Evolutionary conservation across 2,888 invertebrate species (phyloP).

Genomic region (Cybosia mesomella): DNA sequence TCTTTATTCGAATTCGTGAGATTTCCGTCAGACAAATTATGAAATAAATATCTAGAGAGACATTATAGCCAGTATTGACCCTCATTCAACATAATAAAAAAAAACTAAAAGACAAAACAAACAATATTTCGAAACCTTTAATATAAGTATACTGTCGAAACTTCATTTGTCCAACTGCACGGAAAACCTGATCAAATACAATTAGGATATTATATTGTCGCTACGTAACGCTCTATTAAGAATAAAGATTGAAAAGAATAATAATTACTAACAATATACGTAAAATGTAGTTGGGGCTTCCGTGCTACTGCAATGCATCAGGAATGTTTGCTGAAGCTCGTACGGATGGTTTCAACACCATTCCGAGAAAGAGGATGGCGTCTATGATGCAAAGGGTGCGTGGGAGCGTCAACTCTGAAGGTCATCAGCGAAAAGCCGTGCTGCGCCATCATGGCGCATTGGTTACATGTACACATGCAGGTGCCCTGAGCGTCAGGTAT

Average conservation of each 20-base stretch:
- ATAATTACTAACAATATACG: not conserved
- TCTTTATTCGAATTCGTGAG: constrained; percentile 36
- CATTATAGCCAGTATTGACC: constrained; percentile 32
- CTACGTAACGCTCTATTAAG: not conserved
- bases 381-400: no score
- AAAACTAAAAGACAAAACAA: constrained; percentile 2
- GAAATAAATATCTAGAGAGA: constrained; percentile 28
- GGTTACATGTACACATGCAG: no score
- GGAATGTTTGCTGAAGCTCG: no score
- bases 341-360: no score
- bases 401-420: no score
- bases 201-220: not conserved
- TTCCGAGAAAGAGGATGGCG: no score
- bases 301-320: no score
- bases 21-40: constrained; percentile 10
- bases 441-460: no score
- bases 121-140: not conserved
- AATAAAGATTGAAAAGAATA: not conserved
- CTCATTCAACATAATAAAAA: constrained; percentile 19
- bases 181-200: not conserved
- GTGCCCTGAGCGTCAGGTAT: no score
- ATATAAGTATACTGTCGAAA: not conserved
- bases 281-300: no score
- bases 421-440: no score
- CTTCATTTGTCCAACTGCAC: not conserved